phyloP scores from a whole-genome alignment of 2,797 vertebrate species.

The Falco naumanni region DNA sequence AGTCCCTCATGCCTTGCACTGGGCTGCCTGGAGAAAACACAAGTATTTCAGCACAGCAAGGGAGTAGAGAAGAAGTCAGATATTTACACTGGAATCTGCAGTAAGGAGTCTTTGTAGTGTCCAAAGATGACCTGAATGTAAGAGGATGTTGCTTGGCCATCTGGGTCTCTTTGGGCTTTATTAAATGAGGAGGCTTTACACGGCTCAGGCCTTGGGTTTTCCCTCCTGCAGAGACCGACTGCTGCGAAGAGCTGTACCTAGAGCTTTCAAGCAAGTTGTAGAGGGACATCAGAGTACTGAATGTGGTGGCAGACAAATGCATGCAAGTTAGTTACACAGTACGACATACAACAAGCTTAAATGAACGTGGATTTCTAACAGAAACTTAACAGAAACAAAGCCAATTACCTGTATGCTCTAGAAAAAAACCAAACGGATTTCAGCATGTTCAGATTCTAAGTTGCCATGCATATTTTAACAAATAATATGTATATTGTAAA shows the following conservation, averaged over 20 bases:
- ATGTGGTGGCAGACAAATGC: background rate
- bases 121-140: background rate
- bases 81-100: background rate
- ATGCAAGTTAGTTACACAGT: background rate
- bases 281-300: too few species aligned
- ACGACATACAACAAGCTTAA: background rate
- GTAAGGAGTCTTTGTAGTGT: background rate
- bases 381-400: background rate
- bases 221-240: rapidly evolving
- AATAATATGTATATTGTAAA: background rate
- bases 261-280: rapidly evolving
- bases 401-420: background rate
- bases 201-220: background rate
- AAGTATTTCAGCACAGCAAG: background rate
- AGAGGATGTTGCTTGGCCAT: background rate
- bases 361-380: background rate
- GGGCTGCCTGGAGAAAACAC: background rate
- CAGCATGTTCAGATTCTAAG: background rate
- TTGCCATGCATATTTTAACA: background rate
- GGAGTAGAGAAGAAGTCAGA: background rate
- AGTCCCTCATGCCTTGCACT: background rate
- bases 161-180: background rate
- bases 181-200: background rate
- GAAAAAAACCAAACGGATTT: background rate
- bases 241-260: background rate